Evolutionary conservation across 2,888 invertebrate species (phyloP).

Genomic region (Boloria selene): DNA sequence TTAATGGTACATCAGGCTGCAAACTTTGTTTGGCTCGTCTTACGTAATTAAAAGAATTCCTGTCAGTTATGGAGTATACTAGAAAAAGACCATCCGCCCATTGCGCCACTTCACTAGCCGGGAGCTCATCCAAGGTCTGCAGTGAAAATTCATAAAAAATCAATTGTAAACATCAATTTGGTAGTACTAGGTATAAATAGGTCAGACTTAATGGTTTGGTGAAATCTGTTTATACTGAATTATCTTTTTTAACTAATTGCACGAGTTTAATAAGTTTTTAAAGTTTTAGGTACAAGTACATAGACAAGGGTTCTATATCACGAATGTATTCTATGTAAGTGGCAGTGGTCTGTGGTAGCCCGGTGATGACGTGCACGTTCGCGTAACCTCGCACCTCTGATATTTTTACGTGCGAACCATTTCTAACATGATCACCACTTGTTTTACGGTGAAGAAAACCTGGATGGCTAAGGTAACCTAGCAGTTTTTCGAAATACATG

Average conservation of each 20-base stretch:
- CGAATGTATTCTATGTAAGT: background rate
- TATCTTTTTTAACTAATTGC: background rate
- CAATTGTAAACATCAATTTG: no score
- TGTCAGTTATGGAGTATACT: conserved; percentile 95
- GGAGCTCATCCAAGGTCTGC: conserved; percentile 88
- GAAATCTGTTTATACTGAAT: background rate
- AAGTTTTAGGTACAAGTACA: background rate
- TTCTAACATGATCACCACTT: no score
- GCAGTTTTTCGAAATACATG: no score
- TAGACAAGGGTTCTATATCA: no score
- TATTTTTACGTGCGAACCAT: no score
- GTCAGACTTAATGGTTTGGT: no score
- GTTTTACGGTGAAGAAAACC: no score
- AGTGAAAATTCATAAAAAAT: conserved; percentile 36
- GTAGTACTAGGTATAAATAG: no score
- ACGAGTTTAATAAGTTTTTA: background rate
- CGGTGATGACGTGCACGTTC: no score
- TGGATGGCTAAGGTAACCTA: no score
- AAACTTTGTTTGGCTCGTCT: conserved; percentile 87
- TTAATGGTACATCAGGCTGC: conserved; percentile 88
- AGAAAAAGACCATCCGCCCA: conserved; percentile 96
- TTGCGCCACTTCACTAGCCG: conserved; percentile 87
- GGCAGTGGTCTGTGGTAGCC: no score
- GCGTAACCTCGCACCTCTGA: no score
- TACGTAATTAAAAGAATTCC: conserved; percentile 91